Evolutionary conservation across 2,797 vertebrate genomes (phyloP), one percentile per base, ranked within the genome.

Genomic region (Pitangus sulphuratus): DNA sequence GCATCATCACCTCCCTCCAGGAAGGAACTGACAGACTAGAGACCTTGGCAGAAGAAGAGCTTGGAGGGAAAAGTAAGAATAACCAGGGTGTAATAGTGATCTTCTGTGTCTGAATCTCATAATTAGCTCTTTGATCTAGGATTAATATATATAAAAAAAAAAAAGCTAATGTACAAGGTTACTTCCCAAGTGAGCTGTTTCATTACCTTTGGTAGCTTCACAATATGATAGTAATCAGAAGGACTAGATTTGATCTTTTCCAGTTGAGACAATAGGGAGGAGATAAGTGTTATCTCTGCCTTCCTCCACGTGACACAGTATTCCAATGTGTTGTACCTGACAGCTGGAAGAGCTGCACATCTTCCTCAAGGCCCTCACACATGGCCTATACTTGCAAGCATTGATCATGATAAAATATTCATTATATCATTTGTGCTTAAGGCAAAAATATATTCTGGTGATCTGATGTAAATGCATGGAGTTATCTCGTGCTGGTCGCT

Each of bases 401-500:
- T 76, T 66, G 90, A 74, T 82, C 75, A 72, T 20, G 85, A 87
- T 92, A 92, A 84, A 87, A 79, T 48, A 72, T 24, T 72, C 62
- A 87, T 93, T 8, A 87, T 95, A 97, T 82, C 69, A 93, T 84
- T 86, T 89, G 40, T 56, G 90, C 90, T 93, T 15, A 33, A 45
- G 90, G 94, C 87, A 89, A n/a, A 80, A 75, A 56, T 37, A 74
- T 79, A 80, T 87, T 64, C 77, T 58, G 77, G 75, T 68, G 88
- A 92, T 96, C 80, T 94, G 88, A 92, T 96, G 70, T 77, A 87
- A 61, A 82, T 33, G 26, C 26, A 33, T 1, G 15, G 65, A 37
- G 56, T 92, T 96, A 94, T 94, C 86, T 88, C 75, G 30, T 53
- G 56, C 88, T 89, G 89, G 86, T 87, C 96, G 90, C 94, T 95